Percentiles rank a stretch among this genome's conserved stretches.
Conservation (phyloP, 2,113 vertebrate genomes). For the Labeo rohita region DNA sequence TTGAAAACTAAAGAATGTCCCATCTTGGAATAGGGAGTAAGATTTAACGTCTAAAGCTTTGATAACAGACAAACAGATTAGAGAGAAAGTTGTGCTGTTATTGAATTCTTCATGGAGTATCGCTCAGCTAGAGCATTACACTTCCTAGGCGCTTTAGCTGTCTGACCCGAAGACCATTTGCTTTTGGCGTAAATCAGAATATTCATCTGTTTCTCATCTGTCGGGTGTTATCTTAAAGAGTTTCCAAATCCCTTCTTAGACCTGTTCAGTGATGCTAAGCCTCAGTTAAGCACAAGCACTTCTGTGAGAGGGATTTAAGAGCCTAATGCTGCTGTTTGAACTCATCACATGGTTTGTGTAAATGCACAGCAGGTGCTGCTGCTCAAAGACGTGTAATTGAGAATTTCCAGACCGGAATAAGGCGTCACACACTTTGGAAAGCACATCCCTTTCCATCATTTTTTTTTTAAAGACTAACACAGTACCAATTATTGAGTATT, state of each 20-base stretch:
- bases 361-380: conserved; percentile 63
- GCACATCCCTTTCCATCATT: neutral
- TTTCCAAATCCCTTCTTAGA: conserved; percentile 41
- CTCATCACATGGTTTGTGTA: conserved; percentile 17
- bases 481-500: conserved; percentile 25
- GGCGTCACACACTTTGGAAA: conserved; percentile 53
- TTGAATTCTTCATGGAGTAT: conserved; percentile 20
- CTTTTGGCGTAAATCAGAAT: neutral
- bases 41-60: neutral
- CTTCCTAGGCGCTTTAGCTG: conserved; percentile 24
- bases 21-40: conserved; percentile 24
- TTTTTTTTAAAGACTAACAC: neutral
- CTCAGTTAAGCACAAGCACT: neutral
- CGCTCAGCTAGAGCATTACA: neutral
- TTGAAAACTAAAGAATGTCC: conserved; percentile 10
- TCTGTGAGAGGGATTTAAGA: conserved; percentile 38
- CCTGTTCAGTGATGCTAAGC: conserved; percentile 37
- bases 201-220: conserved; percentile 38
- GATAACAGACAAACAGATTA: conserved; percentile 27
- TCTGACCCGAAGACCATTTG: neutral
- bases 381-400: conserved; percentile 56
- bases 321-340: conserved; percentile 19
- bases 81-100: conserved; percentile 1
- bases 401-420: conserved; percentile 61
- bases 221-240: conserved; percentile 20